These are phyloP conservation scores for Burhinus bistriatus DNA, from an alignment of 2,113 vertebrate species.

Conservation along the genomic window DNA sequence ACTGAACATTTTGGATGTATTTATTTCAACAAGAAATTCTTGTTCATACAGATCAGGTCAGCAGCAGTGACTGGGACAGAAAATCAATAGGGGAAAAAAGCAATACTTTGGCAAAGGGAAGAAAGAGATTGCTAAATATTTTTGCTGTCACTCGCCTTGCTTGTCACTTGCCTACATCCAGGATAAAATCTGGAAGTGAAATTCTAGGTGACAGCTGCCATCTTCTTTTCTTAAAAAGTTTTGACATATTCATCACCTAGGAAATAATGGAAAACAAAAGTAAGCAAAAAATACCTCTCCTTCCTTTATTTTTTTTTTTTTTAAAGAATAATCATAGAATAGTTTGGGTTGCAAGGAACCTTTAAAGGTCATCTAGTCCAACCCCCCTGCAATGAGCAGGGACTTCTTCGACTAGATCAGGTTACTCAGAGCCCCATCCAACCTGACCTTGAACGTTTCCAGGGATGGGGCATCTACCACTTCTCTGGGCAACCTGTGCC, in stretches of 20 bases:
- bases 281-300: background rate
- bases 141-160: background rate
- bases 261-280: background rate
- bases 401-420: background rate
- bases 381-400: background rate
- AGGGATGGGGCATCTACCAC: background rate
- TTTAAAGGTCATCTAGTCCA: background rate
- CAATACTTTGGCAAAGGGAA: background rate
- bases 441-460: background rate
- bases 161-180: background rate
- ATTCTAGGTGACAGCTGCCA: background rate
- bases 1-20: background rate
- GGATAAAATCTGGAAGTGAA: background rate
- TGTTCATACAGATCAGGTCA: background rate
- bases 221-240: background rate
- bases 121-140: background rate
- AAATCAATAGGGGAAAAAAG: constrained; percentile 10
- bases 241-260: background rate
- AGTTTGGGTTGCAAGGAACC: background rate
- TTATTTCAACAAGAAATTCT: background rate
- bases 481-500: background rate
- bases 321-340: background rate
- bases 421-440: background rate
- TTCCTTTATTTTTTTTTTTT: background rate
- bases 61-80: background rate